Base-by-base conservation (phyloP, 2,113 vertebrate genomes). In the Merops nubicus region DNA sequence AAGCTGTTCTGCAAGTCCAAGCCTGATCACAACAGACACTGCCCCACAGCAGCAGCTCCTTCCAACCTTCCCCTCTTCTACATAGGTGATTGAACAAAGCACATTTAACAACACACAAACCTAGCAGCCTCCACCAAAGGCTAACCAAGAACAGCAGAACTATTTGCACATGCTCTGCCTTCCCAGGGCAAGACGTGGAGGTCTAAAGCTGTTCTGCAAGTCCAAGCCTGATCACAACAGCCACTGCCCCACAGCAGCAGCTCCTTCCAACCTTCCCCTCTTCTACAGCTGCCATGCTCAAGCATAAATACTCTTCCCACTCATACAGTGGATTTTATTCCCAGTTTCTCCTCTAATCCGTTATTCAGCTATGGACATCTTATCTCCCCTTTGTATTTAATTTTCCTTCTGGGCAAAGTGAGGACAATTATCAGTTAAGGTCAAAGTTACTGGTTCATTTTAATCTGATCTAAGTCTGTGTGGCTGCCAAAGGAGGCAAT, bases 171-270 rank as follows among this genome's bases (percentile, higher is more conserved):
- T 12, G 31, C 6, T 6, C 22, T 19, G 20, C 29, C 45, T 79
- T 6, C n/a, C 19, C 65, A 25, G 9, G 12, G 36, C 7, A 5
- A 26, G 17, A 25, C 12, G 0, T 0, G 38, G 53, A 38, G 57
- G 22, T 1, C 7, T 0, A 6, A 48, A 53, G 65, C 38, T 14
- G 31, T 15, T 19, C 28, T 45, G 85, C 40, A 25, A 29, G 15
- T 11, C 60, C 12, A 2, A 0, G 28, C 0, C 10, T 2, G 31
- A 57, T 5, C 40, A 38, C 15, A 68, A 42, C 76, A 43, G 28
- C 10, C n/a, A 6, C 62, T 11, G 77, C 15, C 13, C 45, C 54
- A 25, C 3, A 2, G 42, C 47, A 64, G 56, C 7, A 23, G 36
- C 4, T 79, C 73, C 33, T 5, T 15, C 6, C 79, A 40, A 26